Evolutionary conservation across 1,140 invertebrate species (phyloP).

Genomic region (Sycobia sp.): DNA sequence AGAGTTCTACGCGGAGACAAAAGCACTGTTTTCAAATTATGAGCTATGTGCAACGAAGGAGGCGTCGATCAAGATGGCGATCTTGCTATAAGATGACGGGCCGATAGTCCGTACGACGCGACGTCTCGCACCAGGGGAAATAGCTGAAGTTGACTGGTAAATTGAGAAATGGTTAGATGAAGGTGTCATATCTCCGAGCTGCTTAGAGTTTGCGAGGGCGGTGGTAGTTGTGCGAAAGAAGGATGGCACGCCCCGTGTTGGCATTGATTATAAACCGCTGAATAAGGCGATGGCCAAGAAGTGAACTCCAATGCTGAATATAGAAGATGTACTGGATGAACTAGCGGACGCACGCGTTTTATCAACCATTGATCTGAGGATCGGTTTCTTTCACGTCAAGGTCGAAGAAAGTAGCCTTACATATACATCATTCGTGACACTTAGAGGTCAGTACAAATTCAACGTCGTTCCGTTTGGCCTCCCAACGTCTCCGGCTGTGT

Average conservation of each 20-base stretch:
- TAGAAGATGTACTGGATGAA: conserved; percentile 35
- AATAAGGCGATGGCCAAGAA: conserved; percentile 14
- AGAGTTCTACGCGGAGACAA: too few species aligned
- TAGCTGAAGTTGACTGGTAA: background rate
- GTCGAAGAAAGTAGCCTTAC: conserved; percentile 40
- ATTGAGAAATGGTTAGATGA: background rate
- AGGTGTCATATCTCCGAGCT: conserved; percentile 4
- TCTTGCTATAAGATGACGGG: too few species aligned
- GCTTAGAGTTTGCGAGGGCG: conserved; percentile 30
- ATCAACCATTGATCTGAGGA: conserved; percentile 45
- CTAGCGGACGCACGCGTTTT: conserved; percentile 36
- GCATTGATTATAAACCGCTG: conserved; percentile 33
- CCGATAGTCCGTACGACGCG: too few species aligned
- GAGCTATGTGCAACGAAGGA: too few species aligned
- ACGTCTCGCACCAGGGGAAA: too few species aligned
- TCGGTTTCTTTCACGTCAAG: conserved; percentile 46
- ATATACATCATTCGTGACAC: conserved; percentile 46
- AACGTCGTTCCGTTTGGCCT: conserved; percentile 48
- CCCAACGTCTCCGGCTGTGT: conserved; percentile 27
- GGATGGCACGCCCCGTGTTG: conserved; percentile 20
- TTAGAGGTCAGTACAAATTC: conserved; percentile 39
- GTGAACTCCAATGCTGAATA: conserved; percentile 20
- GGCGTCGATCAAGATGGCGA: too few species aligned
- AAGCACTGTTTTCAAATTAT: too few species aligned
- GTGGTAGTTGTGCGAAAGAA: conserved; percentile 32